Conservation (phyloP, 2,888 invertebrate genomes). For the Tholera decimalis region DNA sequence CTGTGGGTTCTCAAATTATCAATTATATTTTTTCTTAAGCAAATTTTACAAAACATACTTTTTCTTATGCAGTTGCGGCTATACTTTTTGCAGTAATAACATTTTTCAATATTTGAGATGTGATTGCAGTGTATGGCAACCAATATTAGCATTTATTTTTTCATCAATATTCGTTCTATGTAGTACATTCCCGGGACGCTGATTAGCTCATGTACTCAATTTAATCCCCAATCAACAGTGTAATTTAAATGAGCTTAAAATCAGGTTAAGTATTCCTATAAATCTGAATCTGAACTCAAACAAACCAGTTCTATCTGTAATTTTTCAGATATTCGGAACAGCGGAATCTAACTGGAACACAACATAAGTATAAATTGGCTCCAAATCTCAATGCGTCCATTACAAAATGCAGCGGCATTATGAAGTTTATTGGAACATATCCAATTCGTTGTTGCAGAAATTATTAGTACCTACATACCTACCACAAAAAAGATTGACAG, state of each 20-base stretch:
- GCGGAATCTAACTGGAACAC: conserved; percentile 63
- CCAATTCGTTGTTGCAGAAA: conserved; percentile 61
- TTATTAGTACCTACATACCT: too few species aligned
- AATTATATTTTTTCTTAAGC: too few species aligned
- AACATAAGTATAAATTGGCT: conserved; percentile 68
- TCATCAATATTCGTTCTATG: conserved; percentile 17
- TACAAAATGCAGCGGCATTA: conserved; percentile 67
- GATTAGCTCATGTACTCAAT: conserved; percentile 26
- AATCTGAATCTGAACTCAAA: conserved; percentile 53
- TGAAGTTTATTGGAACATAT: conserved; percentile 70
- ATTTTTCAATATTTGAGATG: conserved; percentile 33
- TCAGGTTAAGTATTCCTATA: conserved; percentile 55
- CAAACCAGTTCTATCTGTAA: conserved; percentile 54
- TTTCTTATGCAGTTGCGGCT: conserved; percentile 1
- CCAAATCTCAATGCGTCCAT: conserved; percentile 70
- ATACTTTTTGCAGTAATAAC: conserved; percentile 17
- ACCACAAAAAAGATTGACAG: conserved; percentile 25
- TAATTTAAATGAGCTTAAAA: conserved; percentile 54
- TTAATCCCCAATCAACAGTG: conserved; percentile 28
- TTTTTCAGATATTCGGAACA: conserved; percentile 55
- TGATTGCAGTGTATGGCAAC: conserved; percentile 37
- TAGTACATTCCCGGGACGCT: conserved; percentile 17
- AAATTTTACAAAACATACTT: too few species aligned
- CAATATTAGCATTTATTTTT: conserved; percentile 42
- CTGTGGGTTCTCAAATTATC: too few species aligned